Evolutionary conservation across 2,797 vertebrate species (phyloP), one percentile per base, ranked within the genome.

Genomic region (Chloroceryle inda): DNA sequence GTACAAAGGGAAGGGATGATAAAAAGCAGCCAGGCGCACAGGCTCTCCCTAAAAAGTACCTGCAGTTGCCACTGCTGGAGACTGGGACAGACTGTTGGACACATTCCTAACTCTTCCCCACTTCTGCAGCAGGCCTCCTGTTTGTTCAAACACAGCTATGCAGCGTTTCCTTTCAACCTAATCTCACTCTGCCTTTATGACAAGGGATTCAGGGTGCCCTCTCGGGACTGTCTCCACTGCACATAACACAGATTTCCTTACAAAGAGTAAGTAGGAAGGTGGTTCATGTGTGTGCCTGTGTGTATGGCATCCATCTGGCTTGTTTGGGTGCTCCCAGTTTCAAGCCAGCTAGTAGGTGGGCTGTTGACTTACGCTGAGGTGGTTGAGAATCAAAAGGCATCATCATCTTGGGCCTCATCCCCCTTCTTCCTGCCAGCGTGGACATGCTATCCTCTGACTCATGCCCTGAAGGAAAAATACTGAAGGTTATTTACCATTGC

Each of bases 331-430:
- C 52, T 84, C 61, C 74, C 42, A 4, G 3, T 35, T 55, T 33
- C 77, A 64, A 38, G 42, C n/a, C 62, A 45, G 68, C n/a, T 78
- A 67, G 59, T 11, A 66, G 31, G 89, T 72, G 49, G 56, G 61
- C 62, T 78, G 81, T 42, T 96, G 96, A 99, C 99, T 99, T 99
- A 99, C 99, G 99, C 98, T 99, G 99, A 95, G 99, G 99, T 8
- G 99, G 99, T 87, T 99, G 99, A 24, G 99, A 98, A 94, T 99
- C 99, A 98, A 99, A 99, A 74, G 99, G 99, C 99, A 99, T 99
- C 99, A 99, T 99, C 99, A 99, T 99, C 99, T 99, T 99, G 97
- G 99, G 99, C 97, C 99, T 99, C 99, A 99, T 99, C 95, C 99
- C 99, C 76, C 99, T 99, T 47, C 99, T 99, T 95, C 99, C 99